Base-by-base conservation (phyloP, 2,113 vertebrate species). In the Anthoscopus minutus region DNA sequence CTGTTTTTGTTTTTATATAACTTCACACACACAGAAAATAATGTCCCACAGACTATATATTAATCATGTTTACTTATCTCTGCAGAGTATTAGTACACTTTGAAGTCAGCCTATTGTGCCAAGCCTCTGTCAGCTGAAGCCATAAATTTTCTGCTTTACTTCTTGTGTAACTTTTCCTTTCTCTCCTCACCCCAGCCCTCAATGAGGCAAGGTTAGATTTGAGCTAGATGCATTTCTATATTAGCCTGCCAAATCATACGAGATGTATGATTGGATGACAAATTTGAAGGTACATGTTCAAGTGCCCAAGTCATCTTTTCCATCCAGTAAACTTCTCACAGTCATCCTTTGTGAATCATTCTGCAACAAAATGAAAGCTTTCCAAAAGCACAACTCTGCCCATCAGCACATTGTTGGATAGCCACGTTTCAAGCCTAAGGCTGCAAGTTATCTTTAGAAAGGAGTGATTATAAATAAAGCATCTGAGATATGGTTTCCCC, bases 81-180 rank as follows among this genome's bases (percentile, higher is more conserved):
- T 97, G 95, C 82, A 92, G 96, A 92, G 33, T 92, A 93, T 94
- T 91, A 94, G 85, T 20, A 54, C 40, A 81, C 96, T 95, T 97
- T 96, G 95, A 97, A 91, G 91, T 93, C 64, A 81, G 76, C 31
- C 86, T 74, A 51, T 79, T 94, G 28, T 92, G 92, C 92, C 94
- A 96, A 96, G 57, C 47, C 51, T 78, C 85, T 93, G 92, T 92
- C 96, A 95, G 80, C 18, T 71, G 64, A 92, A 90, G 51, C 51
- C 69, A 93, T 96, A 96, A 88, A 93, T 96, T 92, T 96, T 86
- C 44, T 66, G 56, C 82, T 86, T 78, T 83, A 31, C 74, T 92
- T 40, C 92, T 82, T 57, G 53, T 65, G 64, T 38, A 94, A 95
- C 80, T 89, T 91, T 86, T 93, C 78, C 77, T 91, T 81, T 85